Percentiles rank a stretch among this genome's conserved stretches.
Evolutionary conservation across 2,888 invertebrate genomes (phyloP).

Genomic region (Drosophila silvestris): DNA sequence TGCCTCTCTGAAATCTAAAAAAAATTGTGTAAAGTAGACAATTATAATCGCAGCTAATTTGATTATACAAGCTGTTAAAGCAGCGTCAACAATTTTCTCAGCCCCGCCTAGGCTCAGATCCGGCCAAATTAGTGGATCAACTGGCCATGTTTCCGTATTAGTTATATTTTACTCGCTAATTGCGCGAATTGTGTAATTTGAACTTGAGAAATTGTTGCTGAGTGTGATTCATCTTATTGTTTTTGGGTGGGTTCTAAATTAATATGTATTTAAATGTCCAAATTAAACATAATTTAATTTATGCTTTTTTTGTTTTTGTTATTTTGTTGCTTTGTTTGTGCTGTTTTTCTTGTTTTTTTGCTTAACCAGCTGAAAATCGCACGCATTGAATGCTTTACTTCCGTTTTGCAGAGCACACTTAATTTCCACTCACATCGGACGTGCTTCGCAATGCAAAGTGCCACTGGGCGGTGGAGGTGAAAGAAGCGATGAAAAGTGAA

Average conservation of each 20-base stretch:
- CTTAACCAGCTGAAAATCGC: slow-evolving; percentile 18
- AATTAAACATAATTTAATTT: slow-evolving; percentile 50
- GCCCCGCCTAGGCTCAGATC: slow-evolving; percentile 29
- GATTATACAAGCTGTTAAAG: slow-evolving; percentile 25
- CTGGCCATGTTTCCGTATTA: slow-evolving; percentile 41
- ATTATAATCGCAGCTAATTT: slow-evolving; percentile 48
- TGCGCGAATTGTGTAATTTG: slow-evolving; percentile 46
- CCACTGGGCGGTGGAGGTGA: not conserved
- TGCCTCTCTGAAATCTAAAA: not conserved
- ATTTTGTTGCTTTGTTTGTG: not conserved
- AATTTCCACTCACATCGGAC: slow-evolving; percentile 27
- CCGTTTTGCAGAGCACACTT: slow-evolving; percentile 44
- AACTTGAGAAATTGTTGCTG: slow-evolving; percentile 30
- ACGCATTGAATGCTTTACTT: slow-evolving; percentile 33
- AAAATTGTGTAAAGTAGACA: slow-evolving; percentile 1
- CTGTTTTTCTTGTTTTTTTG: not conserved
- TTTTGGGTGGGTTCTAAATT: slow-evolving; percentile 28
- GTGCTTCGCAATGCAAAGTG: slow-evolving; percentile 33
- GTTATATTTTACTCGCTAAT: slow-evolving; percentile 36
- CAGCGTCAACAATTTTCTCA: slow-evolving; percentile 32
- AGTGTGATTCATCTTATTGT: not conserved
- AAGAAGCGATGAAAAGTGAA: slow-evolving; percentile 52
- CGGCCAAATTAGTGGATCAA: slow-evolving; percentile 18
- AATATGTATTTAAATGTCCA: slow-evolving; percentile 39
- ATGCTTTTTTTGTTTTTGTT: not conserved